Conservation (phyloP, 2,888 invertebrate genomes). For the Apoda limacodes region DNA sequence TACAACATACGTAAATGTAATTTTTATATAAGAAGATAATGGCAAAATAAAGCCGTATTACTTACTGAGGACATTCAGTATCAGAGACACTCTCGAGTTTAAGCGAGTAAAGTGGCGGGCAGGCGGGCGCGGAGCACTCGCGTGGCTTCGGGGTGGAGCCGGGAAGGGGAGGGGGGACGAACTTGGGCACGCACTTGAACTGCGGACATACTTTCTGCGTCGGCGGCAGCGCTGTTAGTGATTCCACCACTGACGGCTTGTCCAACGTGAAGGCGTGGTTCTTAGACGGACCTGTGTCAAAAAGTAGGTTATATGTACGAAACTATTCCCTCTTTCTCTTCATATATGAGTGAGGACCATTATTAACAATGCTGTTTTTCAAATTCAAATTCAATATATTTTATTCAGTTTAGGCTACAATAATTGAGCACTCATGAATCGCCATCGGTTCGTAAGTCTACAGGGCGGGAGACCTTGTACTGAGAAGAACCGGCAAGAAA, state of each 20-base stretch:
- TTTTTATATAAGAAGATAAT: too few species aligned
- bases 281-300: slow-evolving; percentile 27
- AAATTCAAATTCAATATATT: too few species aligned
- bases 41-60: slow-evolving; percentile 11
- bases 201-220: slow-evolving; percentile 50
- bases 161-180: slow-evolving; percentile 53
- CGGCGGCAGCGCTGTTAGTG: slow-evolving; percentile 9
- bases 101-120: slow-evolving; percentile 72
- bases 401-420: too few species aligned
- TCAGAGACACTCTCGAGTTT: slow-evolving; percentile 44
- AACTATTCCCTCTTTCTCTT: too few species aligned
- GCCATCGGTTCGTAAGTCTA: too few species aligned
- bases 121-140: slow-evolving; percentile 58
- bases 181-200: slow-evolving; percentile 65
- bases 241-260: slow-evolving; percentile 36
- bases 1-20: too few species aligned
- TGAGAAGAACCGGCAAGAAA: too few species aligned
- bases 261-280: slow-evolving; percentile 43
- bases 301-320: too few species aligned
- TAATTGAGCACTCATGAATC: too few species aligned
- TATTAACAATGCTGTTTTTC: too few species aligned
- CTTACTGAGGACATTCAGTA: slow-evolving; percentile 63
- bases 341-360: too few species aligned
- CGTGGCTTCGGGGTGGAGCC: slow-evolving; percentile 30
- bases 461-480: too few species aligned